Conservation (phyloP, 1,140 invertebrate genomes). For the Bombus huntii region DNA sequence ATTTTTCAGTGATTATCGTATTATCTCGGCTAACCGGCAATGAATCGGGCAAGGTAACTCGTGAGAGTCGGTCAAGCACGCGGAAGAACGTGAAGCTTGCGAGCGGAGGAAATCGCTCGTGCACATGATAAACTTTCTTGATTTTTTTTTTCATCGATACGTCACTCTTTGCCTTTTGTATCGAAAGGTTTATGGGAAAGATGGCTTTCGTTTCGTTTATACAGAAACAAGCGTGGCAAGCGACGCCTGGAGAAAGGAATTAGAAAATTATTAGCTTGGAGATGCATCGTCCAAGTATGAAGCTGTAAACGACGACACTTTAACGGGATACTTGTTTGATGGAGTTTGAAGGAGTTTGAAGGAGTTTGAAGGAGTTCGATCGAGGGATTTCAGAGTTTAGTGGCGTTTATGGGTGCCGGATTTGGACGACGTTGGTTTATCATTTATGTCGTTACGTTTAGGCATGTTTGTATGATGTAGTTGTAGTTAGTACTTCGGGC, state of each 20-base stretch:
- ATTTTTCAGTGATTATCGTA: conserved; percentile 22
- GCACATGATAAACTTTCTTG: not conserved
- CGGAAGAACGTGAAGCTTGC: not conserved
- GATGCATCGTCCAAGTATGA: not conserved
- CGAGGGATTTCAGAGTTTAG: not conserved
- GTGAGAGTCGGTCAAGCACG: conserved; percentile 18
- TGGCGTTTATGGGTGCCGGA: not conserved
- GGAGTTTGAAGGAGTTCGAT: not conserved
- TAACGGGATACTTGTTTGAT: not conserved
- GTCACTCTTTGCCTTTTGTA: not conserved
- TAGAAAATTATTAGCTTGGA: not conserved
- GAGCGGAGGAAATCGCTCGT: conserved; percentile 3
- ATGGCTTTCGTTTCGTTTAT: not conserved
- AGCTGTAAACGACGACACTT: not conserved
- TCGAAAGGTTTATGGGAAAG: not conserved
- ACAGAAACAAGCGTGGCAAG: not conserved
- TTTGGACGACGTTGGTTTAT: not conserved
- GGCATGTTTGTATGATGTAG: not conserved
- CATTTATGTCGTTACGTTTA: not conserved
- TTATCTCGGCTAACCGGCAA: conserved; percentile 9
- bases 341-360: not conserved
- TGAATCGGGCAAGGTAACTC: not conserved
- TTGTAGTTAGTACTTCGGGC: not conserved
- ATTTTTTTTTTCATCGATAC: not conserved
- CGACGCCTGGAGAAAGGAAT: not conserved